These are phyloP conservation scores for Mantis religiosa DNA, from an alignment of 2,888 invertebrate genomes.

Conservation along the genomic window DNA sequence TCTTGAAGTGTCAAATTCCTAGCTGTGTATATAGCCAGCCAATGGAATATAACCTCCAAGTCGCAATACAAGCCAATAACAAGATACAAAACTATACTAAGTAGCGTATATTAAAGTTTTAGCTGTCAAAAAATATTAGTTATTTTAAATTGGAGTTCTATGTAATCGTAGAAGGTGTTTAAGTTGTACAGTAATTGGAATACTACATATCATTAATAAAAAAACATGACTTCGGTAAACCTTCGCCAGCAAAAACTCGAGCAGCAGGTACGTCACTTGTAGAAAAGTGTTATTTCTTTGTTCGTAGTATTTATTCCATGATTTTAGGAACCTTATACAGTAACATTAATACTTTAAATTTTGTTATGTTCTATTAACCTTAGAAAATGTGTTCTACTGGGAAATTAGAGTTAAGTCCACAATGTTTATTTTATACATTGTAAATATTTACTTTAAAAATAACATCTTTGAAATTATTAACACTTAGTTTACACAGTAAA, in stretches of 20 bases:
- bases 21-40: neutral
- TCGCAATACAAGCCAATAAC: neutral
- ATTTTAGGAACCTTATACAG: neutral
- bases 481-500: too few relatives aligned
- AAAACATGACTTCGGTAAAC: conserved; percentile 44
- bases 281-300: neutral
- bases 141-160: neutral
- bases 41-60: neutral
- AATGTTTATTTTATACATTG: too few relatives aligned
- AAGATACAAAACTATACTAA: neutral
- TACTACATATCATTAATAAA: neutral
- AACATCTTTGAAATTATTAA: too few relatives aligned
- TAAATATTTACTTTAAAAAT: too few relatives aligned
- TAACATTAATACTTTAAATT: neutral
- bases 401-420: too few relatives aligned
- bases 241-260: conserved; percentile 79
- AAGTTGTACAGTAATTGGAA: neutral
- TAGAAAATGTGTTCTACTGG: too few relatives aligned
- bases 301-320: neutral
- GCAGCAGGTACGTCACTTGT: conserved; percentile 64
- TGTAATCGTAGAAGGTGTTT: too few relatives aligned
- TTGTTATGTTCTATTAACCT: too few relatives aligned
- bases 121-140: neutral
- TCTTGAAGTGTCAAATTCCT: neutral
- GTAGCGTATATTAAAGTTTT: neutral